phyloP scores from a whole-genome alignment of 2,888 invertebrate genomes.

The Hydroisotoma schaefferi region DNA sequence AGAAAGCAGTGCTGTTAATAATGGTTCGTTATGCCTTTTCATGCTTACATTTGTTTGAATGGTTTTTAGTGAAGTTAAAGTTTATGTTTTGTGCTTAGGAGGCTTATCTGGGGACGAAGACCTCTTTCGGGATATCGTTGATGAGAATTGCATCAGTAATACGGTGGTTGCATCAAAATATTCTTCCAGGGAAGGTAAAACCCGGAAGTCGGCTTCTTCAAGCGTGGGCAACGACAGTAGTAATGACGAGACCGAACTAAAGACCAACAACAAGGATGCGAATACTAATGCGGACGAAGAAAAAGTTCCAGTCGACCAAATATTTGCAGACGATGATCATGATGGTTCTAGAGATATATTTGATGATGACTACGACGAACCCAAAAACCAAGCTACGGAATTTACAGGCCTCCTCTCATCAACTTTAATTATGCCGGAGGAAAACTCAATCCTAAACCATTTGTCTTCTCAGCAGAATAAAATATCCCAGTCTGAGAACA shows the following conservation, averaged over 20 bases:
- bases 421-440: no score
- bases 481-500: no score
- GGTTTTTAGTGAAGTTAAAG: neutral
- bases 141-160: neutral
- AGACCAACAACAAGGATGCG: neutral
- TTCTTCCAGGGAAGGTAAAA: neutral
- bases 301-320: neutral
- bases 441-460: no score
- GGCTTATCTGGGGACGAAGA: neutral
- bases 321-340: neutral
- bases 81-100: no score
- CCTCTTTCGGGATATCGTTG: neutral
- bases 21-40: no score
- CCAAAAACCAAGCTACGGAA: neutral
- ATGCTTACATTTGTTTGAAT: no score
- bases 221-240: no score
- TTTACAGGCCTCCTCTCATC: neutral
- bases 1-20: no score
- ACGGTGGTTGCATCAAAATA: neutral
- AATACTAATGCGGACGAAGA: neutral
- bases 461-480: no score
- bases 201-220: neutral
- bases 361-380: conserved; percentile 14
- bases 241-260: no score
- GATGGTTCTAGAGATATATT: conserved; percentile 17